A percentile compares a stretch with the other conserved stretches of the same genome.
Evolutionary conservation across 2,113 vertebrate species (phyloP).

Genomic region (Trogon surrucura): DNA sequence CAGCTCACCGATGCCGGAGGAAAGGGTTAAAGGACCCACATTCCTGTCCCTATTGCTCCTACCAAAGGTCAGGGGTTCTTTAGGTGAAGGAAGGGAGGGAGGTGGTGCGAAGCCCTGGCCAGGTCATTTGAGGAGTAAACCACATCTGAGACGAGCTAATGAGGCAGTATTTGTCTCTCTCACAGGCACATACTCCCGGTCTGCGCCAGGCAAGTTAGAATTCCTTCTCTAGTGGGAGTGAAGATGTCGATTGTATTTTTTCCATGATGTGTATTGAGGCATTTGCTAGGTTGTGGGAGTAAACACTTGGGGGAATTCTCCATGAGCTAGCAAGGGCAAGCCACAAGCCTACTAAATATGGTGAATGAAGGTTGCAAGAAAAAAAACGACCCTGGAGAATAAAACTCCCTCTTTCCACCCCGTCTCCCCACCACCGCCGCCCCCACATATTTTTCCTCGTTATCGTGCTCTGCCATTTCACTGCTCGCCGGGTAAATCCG

Average conservation of each 20-base stretch:
- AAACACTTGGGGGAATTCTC: constrained; percentile 74
- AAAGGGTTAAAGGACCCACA: constrained; percentile 66
- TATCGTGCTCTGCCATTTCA: not conserved
- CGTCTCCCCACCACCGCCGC: not conserved
- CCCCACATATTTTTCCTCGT: not conserved
- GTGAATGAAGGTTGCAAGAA: constrained; percentile 33
- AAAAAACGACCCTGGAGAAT: not conserved
- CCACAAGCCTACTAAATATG: constrained; percentile 64
- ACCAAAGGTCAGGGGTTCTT: constrained; percentile 69
- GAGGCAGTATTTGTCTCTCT: constrained; percentile 57
- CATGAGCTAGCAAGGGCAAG: constrained; percentile 67
- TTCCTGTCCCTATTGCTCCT: constrained; percentile 43
- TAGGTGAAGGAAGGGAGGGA: constrained; percentile 64
- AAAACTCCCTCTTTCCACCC: constrained; percentile 40
- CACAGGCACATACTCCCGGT: constrained; percentile 40
- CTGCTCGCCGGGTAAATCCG: not conserved
- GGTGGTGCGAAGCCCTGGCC: constrained; percentile 52
- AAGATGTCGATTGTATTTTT: constrained; percentile 73
- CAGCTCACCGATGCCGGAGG: not conserved
- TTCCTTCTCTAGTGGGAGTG: constrained; percentile 79
- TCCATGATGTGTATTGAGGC: constrained; percentile 77
- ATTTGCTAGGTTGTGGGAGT: constrained; percentile 74
- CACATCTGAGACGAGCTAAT: constrained; percentile 56
- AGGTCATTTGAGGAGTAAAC: constrained; percentile 58
- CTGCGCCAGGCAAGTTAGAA: constrained; percentile 54